Conservation (phyloP, 1,140 invertebrate genomes). For the Dolichoris vasculosae region DNA sequence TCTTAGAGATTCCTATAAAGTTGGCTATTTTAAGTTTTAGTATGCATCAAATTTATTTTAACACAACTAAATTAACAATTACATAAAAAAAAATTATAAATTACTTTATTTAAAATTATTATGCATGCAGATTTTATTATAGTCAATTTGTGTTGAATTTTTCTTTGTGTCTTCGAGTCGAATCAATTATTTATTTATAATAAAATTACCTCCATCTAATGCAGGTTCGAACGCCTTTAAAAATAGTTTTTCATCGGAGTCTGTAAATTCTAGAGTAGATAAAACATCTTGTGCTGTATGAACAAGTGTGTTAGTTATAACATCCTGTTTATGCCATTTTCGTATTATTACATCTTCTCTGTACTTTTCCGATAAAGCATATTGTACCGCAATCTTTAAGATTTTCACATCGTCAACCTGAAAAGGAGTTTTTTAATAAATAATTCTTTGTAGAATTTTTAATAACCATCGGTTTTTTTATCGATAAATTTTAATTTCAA, state of each 20-base stretch:
- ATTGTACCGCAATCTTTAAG: conserved; percentile 60
- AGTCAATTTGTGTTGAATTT: not conserved
- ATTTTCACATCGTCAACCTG: conserved; percentile 59
- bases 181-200: not conserved
- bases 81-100: not conserved
- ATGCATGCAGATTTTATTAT: too few relatives aligned
- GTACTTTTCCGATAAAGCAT: conserved; percentile 67
- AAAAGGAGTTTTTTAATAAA: too few relatives aligned
- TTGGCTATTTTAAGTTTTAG: not conserved
- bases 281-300: conserved; percentile 52
- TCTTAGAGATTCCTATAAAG: too few relatives aligned
- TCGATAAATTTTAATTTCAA: too few relatives aligned
- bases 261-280: conserved; percentile 38
- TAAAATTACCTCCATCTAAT: conserved; percentile 57
- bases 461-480: too few relatives aligned
- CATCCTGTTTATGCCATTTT: conserved; percentile 69
- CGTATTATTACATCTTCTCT: conserved; percentile 72
- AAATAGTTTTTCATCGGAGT: conserved; percentile 59
- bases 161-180: not conserved
- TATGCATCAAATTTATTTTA: not conserved
- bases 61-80: conserved; percentile 33
- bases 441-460: too few relatives aligned
- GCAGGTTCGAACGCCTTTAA: conserved; percentile 60
- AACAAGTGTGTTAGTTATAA: conserved; percentile 56
- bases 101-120: too few relatives aligned